Conservation (phyloP, 2,888 invertebrate genomes). For the Sussaba pulchella region DNA sequence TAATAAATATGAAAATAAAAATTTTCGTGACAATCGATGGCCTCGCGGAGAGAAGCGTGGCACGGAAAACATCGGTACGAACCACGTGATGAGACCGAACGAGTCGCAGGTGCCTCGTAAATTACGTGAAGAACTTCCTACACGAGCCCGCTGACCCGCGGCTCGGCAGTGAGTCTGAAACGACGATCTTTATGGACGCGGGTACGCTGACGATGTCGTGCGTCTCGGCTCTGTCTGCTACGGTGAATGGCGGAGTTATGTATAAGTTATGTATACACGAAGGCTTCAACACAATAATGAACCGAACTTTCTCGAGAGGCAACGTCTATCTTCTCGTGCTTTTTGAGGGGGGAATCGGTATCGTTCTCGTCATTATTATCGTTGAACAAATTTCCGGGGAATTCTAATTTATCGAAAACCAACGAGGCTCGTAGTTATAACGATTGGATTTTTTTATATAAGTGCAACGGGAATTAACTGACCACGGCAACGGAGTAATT, state of each 20-base stretch:
- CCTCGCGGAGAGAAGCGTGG: conserved; percentile 27
- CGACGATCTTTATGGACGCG: conserved; percentile 10
- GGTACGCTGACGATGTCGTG: conserved; percentile 3
- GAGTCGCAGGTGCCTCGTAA: conserved; percentile 62
- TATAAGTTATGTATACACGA: conserved; percentile 21
- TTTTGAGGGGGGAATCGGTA: neutral
- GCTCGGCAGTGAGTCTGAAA: conserved; percentile 17
- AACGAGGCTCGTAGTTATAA: neutral
- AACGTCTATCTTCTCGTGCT: neutral
- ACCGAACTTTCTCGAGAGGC: conserved; percentile 61
- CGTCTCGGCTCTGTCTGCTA: conserved; percentile 60
- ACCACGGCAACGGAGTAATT: conserved; percentile 41
- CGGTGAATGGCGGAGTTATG: conserved; percentile 41
- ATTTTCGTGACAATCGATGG: conserved; percentile 31
- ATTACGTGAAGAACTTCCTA: conserved; percentile 54
- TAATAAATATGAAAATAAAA: conserved; percentile 10
- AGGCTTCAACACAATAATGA: conserved; percentile 39
- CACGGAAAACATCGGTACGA: conserved; percentile 19
- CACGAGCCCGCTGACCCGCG: conserved; percentile 50
- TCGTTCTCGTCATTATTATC: conserved; percentile 1
- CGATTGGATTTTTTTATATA: neutral
- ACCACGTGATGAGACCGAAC: conserved; percentile 37
- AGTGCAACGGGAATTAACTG: conserved; percentile 41
- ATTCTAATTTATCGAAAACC: conserved; percentile 52
- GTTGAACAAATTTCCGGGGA: conserved; percentile 19